Evolutionary conservation across 2,797 vertebrate species (phyloP), one percentile per base, ranked within the genome.

Genomic region (Cyclura pinguis): DNA sequence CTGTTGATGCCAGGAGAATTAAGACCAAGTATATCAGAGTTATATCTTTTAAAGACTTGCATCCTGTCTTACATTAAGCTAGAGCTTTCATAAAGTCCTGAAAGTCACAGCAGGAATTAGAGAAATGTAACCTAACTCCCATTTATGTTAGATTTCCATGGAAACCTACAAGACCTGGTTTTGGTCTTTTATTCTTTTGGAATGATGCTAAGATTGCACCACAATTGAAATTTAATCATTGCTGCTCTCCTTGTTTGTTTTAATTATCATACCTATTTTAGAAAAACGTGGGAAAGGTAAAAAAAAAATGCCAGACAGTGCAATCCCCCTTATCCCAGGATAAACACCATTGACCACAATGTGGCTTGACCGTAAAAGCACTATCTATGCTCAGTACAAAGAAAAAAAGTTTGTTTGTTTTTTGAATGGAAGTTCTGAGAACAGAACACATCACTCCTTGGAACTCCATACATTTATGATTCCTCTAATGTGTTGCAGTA

Each of bases 91-190:
- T 57, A 77, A 91, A 91, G 69, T 91, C 87, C 85, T 93, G 87
- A 76, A 93, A 94, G 87, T 87, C 89, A 91, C 73, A 91, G 74
- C 24, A 95, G 74, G 87, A 93, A 93, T 95, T 92, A 95, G 84
- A 91, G 20, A 92, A 67, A 93, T n/a, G 29, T 84, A 94, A 94
- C 84, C 74, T 89, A 67, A 91, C 74, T 95, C 73, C 14, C 88
- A 16, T 94, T 93, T 92, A 81, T 92, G 85, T 57, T 93, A 88
- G n/a, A 95, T 95, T 94, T 95, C 89, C 84, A 91, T 94, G 89
- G 91, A 95, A 96, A 94, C 84, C 86, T 95, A 84, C 24, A 87
- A 94, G 84, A 84, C 12, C 47, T 59, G 84, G 64, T 92, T 77
- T 32, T 20, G 91, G 50, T 87, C 47, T 93, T 88, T 91, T 55